A percentile compares a stretch with the other conserved stretches of the same genome.
phyloP scores from a whole-genome alignment of 2,797 vertebrate species.

The Coracias cyanogaster region DNA sequence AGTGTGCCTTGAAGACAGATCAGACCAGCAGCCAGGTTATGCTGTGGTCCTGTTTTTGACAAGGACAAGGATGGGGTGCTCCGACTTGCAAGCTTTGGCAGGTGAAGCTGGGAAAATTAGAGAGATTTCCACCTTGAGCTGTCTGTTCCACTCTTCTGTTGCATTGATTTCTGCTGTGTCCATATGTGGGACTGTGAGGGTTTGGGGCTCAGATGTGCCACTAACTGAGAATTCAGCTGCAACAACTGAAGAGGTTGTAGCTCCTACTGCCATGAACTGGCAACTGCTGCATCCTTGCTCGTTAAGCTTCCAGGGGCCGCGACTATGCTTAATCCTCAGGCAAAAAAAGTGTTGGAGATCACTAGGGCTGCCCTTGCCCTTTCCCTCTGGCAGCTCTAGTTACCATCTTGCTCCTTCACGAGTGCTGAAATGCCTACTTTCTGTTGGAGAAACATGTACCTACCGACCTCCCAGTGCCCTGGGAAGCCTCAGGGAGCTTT shows the following conservation, averaged over 20 bases:
- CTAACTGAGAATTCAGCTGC: background rate
- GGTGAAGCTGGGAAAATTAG: background rate
- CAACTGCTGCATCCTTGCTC: background rate
- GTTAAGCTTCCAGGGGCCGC: background rate
- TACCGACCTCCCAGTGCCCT: background rate
- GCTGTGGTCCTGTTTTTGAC: background rate
- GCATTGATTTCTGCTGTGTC: background rate
- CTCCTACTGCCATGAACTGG: background rate
- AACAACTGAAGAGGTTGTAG: background rate
- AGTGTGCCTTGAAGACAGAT: background rate
- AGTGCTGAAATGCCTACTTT: background rate
- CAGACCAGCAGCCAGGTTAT: background rate
- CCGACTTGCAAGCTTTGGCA: background rate
- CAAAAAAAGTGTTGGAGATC: background rate
- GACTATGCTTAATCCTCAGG: background rate
- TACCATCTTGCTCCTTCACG: rapidly evolving
- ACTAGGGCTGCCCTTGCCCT: background rate
- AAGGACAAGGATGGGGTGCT: background rate
- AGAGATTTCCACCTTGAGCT: background rate
- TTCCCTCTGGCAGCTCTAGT: background rate
- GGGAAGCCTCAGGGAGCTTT: background rate
- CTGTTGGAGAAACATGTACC: background rate
- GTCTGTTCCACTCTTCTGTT: no score
- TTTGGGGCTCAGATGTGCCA: background rate
- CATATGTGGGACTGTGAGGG: background rate